Evolutionary conservation across 1,140 invertebrate genomes (phyloP), one percentile per base, ranked within the genome.

Genomic region (Plectrocnemia conspersa): DNA sequence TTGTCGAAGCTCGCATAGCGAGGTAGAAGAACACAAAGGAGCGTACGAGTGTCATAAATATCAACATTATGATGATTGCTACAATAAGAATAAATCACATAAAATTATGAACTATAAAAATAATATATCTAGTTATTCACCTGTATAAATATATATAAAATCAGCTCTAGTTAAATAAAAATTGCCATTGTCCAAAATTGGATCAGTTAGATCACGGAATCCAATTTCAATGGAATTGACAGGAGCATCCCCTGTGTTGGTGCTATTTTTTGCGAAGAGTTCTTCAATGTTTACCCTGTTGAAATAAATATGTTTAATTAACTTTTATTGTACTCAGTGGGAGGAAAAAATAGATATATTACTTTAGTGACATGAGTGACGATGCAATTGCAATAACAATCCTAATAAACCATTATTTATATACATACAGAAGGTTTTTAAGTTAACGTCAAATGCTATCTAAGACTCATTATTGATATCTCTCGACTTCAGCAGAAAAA

Each of bases 1-100:
- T 81, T 1, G 79, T 79, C 0, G 89, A 89, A 1, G 88, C 80
- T 33, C 78, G 77, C 77, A 88, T 84, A 40, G 84, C 84, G 64
- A 76, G 68, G 4, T 64, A 69, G 61, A 88, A 89, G 71, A 89
- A 91, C 52, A 79, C 70, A 63, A 79, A 74, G 47, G 76, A 79
- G 42, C 78, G 75, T 10, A 73, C 58, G 18, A 82, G 60, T 0
- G 81, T 79, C 23, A 84, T 66, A 9, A 78, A 62, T 4, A 86
- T 77, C 2, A 84, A 77, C 3, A 72, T 69, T 1, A 81, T 61
- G 23, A 82, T 82, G 46, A 88, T 76, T 1, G 64, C 81, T 58
- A 79, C 15, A 41, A 48, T 29, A 55, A 25, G 11, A 29, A 19
- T n/a, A 22, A 19, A 4, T 24, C 11, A 24, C 5, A 18, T n/a